phyloP scores from a whole-genome alignment of 1,140 invertebrate genomes.

The Venturia canescens region DNA sequence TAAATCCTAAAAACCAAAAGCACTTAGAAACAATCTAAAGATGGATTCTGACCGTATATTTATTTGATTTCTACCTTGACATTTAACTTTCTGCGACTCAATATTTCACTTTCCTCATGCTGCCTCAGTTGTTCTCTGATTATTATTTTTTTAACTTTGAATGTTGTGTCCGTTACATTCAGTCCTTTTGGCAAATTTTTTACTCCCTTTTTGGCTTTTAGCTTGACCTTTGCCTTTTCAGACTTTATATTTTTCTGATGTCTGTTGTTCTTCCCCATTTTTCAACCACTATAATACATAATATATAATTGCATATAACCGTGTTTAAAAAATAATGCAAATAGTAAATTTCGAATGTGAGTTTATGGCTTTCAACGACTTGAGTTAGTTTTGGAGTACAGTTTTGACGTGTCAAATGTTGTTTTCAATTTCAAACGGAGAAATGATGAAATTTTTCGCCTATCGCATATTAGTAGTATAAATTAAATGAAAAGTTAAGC shows the following conservation, averaged over 20 bases:
- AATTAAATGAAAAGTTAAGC: no score
- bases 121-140: conserved; percentile 86
- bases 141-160: conserved; percentile 92
- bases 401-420: no score
- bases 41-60: background rate
- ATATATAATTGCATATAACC: no score
- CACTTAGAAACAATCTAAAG: conserved; percentile 59
- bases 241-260: conserved; percentile 85
- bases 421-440: no score
- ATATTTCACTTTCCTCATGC: conserved; percentile 78
- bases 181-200: conserved; percentile 84
- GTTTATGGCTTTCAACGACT: no score
- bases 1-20: conserved; percentile 80
- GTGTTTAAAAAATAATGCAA: no score
- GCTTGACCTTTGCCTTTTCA: conserved; percentile 87
- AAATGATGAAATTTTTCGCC: no score
- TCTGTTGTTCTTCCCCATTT: conserved; percentile 77
- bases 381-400: no score
- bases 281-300: conserved; percentile 31
- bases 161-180: conserved; percentile 91
- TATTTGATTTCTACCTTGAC: conserved; percentile 77
- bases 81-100: conserved; percentile 86
- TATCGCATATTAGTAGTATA: no score
- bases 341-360: no score
- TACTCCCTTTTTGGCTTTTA: conserved; percentile 82